phyloP scores from a whole-genome alignment of 1,140 invertebrate genomes.

The Nebria ingens region DNA sequence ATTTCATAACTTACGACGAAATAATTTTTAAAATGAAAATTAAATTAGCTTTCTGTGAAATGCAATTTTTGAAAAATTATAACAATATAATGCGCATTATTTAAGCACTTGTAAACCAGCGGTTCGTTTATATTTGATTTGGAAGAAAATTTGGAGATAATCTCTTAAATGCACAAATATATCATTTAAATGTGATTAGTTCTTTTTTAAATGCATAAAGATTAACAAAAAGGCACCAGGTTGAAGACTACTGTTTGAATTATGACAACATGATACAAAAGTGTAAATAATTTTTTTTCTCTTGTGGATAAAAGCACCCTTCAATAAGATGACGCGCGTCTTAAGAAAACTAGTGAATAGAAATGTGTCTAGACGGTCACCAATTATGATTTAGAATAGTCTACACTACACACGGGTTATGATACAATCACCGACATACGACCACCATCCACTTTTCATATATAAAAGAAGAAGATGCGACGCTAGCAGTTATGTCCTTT shows the following conservation, averaged over 20 bases:
- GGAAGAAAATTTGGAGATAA: too few species aligned
- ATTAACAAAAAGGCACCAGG: not conserved
- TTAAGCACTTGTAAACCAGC: too few species aligned
- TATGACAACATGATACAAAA: not conserved
- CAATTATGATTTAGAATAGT: conserved; percentile 5
- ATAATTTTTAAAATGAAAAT: too few species aligned
- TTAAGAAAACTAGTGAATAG: conserved; percentile 6
- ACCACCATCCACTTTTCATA: not conserved
- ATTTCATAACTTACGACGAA: too few species aligned
- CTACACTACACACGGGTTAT: not conserved
- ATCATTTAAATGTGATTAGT: not conserved
- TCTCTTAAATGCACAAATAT: too few species aligned
- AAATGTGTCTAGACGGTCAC: not conserved
- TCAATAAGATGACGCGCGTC: not conserved
- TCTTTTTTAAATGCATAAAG: not conserved
- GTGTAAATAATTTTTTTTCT: not conserved
- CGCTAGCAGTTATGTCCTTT: not conserved
- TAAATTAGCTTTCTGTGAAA: too few species aligned
- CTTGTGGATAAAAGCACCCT: conserved; percentile 3
- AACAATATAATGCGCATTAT: too few species aligned
- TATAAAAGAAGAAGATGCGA: not conserved
- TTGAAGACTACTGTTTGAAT: not conserved
- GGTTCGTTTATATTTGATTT: too few species aligned
- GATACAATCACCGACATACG: not conserved
- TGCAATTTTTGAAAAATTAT: too few species aligned